phyloP scores from a whole-genome alignment of 2,888 invertebrate genomes.

The Standfussiana lucernea region DNA sequence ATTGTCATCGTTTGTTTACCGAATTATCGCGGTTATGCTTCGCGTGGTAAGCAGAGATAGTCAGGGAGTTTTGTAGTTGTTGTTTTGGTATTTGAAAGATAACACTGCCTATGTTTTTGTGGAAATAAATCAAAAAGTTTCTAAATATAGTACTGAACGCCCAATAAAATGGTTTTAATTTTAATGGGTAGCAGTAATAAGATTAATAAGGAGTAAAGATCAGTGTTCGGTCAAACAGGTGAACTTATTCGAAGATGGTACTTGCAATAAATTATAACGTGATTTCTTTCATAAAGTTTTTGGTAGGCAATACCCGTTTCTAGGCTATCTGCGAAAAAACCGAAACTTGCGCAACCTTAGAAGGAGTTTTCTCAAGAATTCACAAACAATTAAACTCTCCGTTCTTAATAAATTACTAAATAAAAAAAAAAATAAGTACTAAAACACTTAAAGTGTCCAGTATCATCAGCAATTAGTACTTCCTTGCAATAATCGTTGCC shows the following conservation, averaged over 20 bases:
- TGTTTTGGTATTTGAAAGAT: conserved; percentile 30
- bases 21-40: conserved; percentile 50
- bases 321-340: neutral
- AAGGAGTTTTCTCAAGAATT: neutral
- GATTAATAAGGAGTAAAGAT: neutral
- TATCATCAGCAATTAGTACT: conserved; percentile 84
- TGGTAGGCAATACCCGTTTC: neutral
- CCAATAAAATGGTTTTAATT: neutral
- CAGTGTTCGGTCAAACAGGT: neutral
- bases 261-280: neutral
- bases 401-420: conserved; percentile 8
- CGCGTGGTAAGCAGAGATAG: conserved; percentile 33
- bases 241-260: neutral
- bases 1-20: conserved; percentile 74
- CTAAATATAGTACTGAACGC: neutral
- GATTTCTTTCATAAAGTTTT: neutral
- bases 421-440: conserved; percentile 36
- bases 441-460: conserved; percentile 53
- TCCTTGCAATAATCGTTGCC: conserved; percentile 84
- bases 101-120: neutral
- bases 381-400: neutral
- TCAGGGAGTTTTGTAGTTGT: conserved; percentile 5
- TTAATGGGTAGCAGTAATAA: neutral
- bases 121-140: neutral
- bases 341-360: neutral